phyloP scores from a whole-genome alignment of 2,113 vertebrate genomes.

The Nycticorax nycticorax region DNA sequence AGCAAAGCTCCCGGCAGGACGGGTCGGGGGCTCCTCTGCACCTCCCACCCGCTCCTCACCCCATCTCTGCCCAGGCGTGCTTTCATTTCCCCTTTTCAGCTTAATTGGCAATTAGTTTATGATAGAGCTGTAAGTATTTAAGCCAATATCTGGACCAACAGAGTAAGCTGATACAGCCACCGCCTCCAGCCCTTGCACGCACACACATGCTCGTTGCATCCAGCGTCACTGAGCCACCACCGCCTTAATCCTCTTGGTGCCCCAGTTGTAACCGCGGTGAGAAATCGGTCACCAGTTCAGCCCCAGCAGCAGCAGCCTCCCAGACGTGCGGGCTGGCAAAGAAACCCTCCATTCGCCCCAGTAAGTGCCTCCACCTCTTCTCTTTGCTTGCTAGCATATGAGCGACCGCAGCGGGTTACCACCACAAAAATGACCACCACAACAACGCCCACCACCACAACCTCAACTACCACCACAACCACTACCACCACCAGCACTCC shows the following conservation, averaged over 20 bases:
- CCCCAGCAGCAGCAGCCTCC: background rate
- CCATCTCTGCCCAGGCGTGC: background rate
- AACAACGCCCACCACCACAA: background rate
- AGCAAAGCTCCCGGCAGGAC: background rate
- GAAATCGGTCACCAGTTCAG: slow-evolving; percentile 2
- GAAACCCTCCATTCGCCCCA: background rate
- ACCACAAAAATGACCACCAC: background rate
- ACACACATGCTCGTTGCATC: background rate
- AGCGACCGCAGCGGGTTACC: slow-evolving; percentile 26
- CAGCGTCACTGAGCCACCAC: background rate
- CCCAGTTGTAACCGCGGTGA: background rate
- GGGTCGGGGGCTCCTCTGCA: background rate
- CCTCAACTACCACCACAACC: background rate
- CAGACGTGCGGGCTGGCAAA: background rate
- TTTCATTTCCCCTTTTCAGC: background rate
- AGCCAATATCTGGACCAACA: slow-evolving; percentile 25
- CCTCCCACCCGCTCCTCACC: fast-evolving
- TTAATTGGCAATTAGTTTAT: slow-evolving; percentile 48
- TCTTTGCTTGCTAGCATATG: slow-evolving; percentile 24
- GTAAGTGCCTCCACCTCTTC: background rate
- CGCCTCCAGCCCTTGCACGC: background rate
- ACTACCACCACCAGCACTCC: background rate
- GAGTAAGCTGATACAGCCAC: background rate
- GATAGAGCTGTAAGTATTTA: slow-evolving; percentile 32
- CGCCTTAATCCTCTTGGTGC: background rate